Evolutionary conservation across 2,888 invertebrate species (phyloP).

Genomic region (Himalopsyche kuldschensis): DNA sequence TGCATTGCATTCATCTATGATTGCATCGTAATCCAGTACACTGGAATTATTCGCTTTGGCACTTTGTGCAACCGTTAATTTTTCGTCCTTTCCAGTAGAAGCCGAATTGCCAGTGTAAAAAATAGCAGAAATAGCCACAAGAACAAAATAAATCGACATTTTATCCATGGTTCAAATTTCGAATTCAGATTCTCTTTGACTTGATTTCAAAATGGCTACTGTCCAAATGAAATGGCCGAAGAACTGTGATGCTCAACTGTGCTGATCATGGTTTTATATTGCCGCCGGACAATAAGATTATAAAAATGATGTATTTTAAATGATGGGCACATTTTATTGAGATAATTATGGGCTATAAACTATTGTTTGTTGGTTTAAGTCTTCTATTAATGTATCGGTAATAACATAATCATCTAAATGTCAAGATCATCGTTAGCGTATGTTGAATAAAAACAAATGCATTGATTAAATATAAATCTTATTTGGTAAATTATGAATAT

Average conservation of each 20-base stretch:
- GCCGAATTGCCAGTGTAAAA: neutral
- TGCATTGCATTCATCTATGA: conserved; percentile 57
- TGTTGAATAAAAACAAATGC: no score
- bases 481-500: no score
- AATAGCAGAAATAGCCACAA: neutral
- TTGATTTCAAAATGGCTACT: neutral
- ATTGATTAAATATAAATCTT: no score
- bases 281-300: neutral
- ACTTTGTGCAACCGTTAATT: neutral
- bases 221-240: neutral
- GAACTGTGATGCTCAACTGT: neutral
- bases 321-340: neutral
- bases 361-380: neutral
- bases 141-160: neutral
- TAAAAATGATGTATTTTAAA: neutral
- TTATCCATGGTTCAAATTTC: neutral
- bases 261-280: neutral
- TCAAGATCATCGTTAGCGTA: no score
- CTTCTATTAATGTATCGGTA: no score
- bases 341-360: neutral
- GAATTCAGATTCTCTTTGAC: neutral
- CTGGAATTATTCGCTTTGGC: neutral
- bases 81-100: neutral
- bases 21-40: conserved; percentile 47
- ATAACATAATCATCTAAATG: no score